These are phyloP conservation scores for Caiman crocodilus DNA, from an alignment of 2,797 vertebrate genomes.

Conservation along the genomic window DNA sequence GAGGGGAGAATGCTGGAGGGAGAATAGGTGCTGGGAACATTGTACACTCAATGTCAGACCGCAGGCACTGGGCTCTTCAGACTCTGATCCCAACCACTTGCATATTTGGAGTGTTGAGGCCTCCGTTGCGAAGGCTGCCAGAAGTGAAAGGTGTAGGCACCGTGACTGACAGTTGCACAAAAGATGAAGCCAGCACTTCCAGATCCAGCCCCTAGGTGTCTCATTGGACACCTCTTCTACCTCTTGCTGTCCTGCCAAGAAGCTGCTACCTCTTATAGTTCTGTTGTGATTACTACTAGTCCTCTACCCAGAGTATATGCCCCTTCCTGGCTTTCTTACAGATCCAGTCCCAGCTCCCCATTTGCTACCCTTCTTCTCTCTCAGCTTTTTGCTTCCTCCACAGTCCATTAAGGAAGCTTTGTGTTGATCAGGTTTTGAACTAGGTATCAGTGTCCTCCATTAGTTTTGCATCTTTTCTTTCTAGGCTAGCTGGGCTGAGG, in stretches of 20 bases:
- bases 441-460: background rate
- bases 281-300: background rate
- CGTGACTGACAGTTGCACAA: background rate
- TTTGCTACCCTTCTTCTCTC: background rate
- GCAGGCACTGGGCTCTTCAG: background rate
- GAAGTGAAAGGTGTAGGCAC: background rate
- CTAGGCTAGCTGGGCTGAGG: background rate
- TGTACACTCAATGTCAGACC: too few species aligned
- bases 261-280: background rate
- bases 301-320: background rate
- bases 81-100: background rate
- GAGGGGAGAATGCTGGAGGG: background rate
- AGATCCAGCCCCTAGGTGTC: background rate
- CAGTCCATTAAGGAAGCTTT: background rate
- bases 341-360: background rate
- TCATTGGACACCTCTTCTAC: rapidly evolving
- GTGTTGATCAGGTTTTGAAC: background rate
- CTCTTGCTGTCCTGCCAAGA: background rate
- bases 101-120: background rate
- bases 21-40: background rate
- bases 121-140: background rate
- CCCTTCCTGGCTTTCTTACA: background rate
- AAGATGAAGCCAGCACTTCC: background rate
- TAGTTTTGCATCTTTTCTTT: background rate
- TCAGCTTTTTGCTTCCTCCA: background rate